Evolutionary conservation across 2,888 invertebrate genomes (phyloP), one percentile per base, ranked within the genome.

Genomic region (Drosophila setosimentum): DNA sequence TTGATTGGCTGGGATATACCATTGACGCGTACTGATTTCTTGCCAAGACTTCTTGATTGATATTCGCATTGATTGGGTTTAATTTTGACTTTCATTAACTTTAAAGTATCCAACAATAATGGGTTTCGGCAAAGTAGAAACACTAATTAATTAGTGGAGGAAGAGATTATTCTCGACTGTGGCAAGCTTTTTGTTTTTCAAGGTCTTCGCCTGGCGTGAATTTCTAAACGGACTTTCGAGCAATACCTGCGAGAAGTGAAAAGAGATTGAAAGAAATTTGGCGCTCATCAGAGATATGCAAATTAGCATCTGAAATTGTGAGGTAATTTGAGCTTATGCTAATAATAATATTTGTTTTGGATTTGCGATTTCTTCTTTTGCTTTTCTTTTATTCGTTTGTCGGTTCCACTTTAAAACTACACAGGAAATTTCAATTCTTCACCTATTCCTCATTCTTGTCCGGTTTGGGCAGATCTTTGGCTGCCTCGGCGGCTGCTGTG

Each of bases 401-500:
- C 62, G 49, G 65, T 60, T 59, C 40, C 73, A 58, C 16, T 61
- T 63, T 24, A 18, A 6, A n/a, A 42, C 65, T 62, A 59, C n/a
- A 49, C 11, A 71, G 24, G 6, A 24, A 35, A 35, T 49, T 16
- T 10, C 27, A 40, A 50, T 72, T 53, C 4, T 58, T 61, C 55
- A 68, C 27, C 3, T 24, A 24, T 8, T 11, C 29, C 7, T 32
- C 29, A 11, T 8, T 48, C 33, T 74, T 70, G 16, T 53, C 33
- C 8, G 6, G 18, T 45, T 80, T 86, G 51, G 92, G 92, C 71
- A 92, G 73, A 74, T 91, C 83, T 73, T 92, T 91, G 48, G 92
- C 93, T 11, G 89, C 89, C 40, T 83, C 78, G 32, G 93, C 93
- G 13, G 83, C 91, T 5, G 91, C 86, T 0, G 92, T 83, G 35